Base-by-base conservation (phyloP, 2,888 invertebrate genomes). In the Pollenia griseotomentosa region DNA sequence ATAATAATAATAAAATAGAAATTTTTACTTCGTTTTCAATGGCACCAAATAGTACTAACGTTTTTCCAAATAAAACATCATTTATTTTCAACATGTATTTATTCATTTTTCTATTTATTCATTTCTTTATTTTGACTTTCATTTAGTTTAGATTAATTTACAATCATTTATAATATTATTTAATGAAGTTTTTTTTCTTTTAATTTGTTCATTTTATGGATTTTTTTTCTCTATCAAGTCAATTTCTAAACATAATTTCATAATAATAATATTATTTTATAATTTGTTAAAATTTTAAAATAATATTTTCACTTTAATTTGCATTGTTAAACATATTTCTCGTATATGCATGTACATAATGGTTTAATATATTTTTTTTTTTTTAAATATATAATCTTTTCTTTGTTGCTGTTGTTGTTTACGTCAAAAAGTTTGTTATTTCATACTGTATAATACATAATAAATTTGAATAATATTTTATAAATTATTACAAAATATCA, bases 401-500 rank as follows among this genome's bases (percentile, higher is more conserved):
- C 19, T 53, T 66, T 55, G 33, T 44, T 44, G 9, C 19, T 57
- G 1, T 8, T 40, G 2, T 61, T 53, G 23, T 14, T 44, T 33
- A 6, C 33, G 6, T 14, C 12, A 33, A n/a, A 55, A n/a, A 46
- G 14, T 23, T 14, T 46, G 11, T 48, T 42, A 40, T 59, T 59
- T 68, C 23, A 23, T 51, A 42, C 42, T 53, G 33, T 63, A 71
- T 8, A 44, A 61, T 61, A 42, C 19, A 70, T 63, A 55, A 75
- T 19, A 61, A 14, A 63, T 63, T 53, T 51, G 10, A 77, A 84
- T 61, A 85, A 88, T 89, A 89, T 88, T 89, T 90, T 89, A 89
- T 91, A 90, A 90, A 92, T 92, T 92, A 93, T 93, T 93, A 91
- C 91, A 93, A 93, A 93, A 93, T 93, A 93, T 93, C 93, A 93